Percentiles rank a stretch among this genome's conserved stretches.
phyloP scores from a whole-genome alignment of 2,113 vertebrate genomes.

The Otus sunia region DNA sequence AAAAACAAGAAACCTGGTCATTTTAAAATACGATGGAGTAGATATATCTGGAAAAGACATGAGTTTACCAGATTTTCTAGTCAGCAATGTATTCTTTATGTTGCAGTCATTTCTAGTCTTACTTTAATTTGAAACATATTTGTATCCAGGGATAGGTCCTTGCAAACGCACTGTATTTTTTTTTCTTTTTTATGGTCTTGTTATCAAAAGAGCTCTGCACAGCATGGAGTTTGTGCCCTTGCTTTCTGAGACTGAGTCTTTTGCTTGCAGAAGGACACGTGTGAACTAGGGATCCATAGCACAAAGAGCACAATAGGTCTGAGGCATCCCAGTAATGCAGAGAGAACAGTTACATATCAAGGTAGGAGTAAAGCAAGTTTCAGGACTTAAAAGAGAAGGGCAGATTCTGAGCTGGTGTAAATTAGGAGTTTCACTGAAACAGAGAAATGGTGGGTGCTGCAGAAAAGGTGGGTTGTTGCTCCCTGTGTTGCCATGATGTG shows the following conservation, averaged over 20 bases:
- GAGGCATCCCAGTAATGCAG: not conserved
- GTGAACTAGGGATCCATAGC: not conserved
- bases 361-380: not conserved
- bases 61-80: constrained; percentile 14
- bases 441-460: not conserved
- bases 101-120: not conserved
- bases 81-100: not conserved
- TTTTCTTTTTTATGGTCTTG: not conserved
- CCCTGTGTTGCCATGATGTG: not conserved
- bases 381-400: not conserved
- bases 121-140: constrained; percentile 31
- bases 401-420: not conserved
- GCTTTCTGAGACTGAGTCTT: not conserved
- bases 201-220: not conserved
- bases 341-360: not conserved
- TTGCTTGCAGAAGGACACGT: not conserved
- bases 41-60: not conserved
- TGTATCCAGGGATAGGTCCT: not conserved
- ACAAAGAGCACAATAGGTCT: not conserved
- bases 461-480: not conserved
- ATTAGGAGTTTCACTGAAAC: not conserved
- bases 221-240: not conserved
- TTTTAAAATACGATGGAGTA: not conserved
- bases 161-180: not conserved
- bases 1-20: not conserved